Base-by-base conservation (phyloP, 92 coral and sea anemone species). In the Parazoanthus atlanticus region DNA sequence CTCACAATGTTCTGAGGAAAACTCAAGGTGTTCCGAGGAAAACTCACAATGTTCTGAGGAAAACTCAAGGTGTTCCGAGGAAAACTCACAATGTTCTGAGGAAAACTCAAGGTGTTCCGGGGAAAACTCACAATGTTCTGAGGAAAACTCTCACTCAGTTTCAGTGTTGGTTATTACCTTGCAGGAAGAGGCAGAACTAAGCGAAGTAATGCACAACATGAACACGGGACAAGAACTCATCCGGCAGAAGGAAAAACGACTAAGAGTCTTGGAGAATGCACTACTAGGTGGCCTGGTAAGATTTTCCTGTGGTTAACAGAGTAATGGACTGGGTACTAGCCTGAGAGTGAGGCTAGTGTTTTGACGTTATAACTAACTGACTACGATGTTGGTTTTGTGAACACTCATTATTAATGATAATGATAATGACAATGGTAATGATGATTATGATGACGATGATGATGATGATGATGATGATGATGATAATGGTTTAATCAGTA, bases 141-240 rank as follows among this genome's bases (percentile, higher is more conserved):
- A 30, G 32, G 33, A 28, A 28, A 28, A 2, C 19, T 16, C 5
- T 32, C 13, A 19, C 36, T 30, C 47, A 72, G 38, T 52, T 33
- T 82, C 38, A 36, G 38, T 90, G 28, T 49, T 58, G 6, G 19
- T 49, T 26, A 8, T 67, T 26, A 30, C 40, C 3, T 83, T 89
- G 15, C 77, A 97, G 99, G 99, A 97, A 86, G 99, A 97, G 80
- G 99, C 95, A 23, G 99, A 97, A 73, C 89, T 97, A 29, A 94
- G 95, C 31, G 93, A 95, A 46, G 99, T 93, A 3, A 90, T 97
- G 92, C 96, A 94, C 88, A 94, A 95, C 93, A 97, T 97, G 99
- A 95, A 93, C 58, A 94, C 96, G 36, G 99, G 99, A 69, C 98
- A 97, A 84, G 94, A 94, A 86, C 93, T 97, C 40, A 75, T 97